phyloP scores from a whole-genome alignment of 2,797 vertebrate species.

The Muscicapa comitata region DNA sequence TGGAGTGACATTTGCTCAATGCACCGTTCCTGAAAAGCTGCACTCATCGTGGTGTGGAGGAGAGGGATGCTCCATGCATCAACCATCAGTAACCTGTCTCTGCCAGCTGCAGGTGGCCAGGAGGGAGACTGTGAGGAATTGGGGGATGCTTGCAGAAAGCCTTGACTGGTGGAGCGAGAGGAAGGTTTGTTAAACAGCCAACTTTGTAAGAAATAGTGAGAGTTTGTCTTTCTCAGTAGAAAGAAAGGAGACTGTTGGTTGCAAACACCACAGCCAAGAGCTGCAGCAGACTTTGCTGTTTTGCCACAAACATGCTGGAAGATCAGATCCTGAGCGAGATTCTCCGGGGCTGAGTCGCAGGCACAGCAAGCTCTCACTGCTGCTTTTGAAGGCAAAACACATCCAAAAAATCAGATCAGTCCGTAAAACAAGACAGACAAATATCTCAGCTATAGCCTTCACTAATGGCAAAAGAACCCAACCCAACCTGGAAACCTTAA shows the following conservation, averaged over 20 bases:
- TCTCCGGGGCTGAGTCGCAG: neutral
- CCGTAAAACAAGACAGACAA: neutral
- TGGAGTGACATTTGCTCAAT: slow-evolving; percentile 38
- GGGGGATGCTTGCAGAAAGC: neutral
- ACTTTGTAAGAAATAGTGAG: accelerated
- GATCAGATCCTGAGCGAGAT: neutral
- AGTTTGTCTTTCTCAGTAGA: neutral
- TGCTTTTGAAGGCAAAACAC: neutral
- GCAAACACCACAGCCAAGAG: neutral
- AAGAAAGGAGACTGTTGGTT: neutral
- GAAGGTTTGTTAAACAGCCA: neutral
- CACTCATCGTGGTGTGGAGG: neutral
- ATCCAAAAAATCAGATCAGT: neutral
- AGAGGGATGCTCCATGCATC: neutral
- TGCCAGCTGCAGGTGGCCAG: slow-evolving; percentile 1
- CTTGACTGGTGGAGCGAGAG: accelerated
- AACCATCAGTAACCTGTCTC: neutral
- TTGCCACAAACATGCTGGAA: neutral
- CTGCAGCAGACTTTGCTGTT: neutral
- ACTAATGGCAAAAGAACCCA: neutral
- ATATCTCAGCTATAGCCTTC: neutral
- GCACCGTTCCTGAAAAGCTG: neutral
- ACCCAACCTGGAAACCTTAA: neutral
- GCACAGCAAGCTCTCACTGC: neutral
- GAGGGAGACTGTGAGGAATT: neutral